phyloP scores from a whole-genome alignment of 1,140 invertebrate genomes.

The Drosophila seguyi region DNA sequence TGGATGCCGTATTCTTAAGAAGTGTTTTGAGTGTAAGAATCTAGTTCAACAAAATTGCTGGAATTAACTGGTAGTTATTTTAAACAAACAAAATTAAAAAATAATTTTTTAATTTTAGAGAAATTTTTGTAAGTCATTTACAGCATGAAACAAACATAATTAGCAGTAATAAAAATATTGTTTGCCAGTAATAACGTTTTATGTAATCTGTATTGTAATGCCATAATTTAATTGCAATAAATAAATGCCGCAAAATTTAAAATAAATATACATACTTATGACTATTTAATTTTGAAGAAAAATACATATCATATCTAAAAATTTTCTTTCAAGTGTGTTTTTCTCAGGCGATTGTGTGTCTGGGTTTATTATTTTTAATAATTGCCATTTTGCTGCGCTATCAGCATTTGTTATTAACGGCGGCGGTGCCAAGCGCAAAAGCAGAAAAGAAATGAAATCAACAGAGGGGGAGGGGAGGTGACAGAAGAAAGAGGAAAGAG shows the following conservation, averaged over 20 bases:
- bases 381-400: slow-evolving; percentile 75
- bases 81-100: too few relatives aligned
- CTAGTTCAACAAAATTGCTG: neutral
- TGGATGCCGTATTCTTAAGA: neutral
- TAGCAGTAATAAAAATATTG: neutral
- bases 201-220: neutral
- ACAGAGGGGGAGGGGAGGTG: neutral
- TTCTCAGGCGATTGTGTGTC: slow-evolving; percentile 13
- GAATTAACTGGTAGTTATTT: neutral
- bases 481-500: slow-evolving; percentile 13
- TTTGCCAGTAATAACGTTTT: neutral
- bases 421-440: slow-evolving; percentile 24
- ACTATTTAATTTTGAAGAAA: neutral
- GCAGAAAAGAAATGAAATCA: slow-evolving; percentile 33
- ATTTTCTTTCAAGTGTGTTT: neutral
- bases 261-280: neutral
- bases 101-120: too few relatives aligned
- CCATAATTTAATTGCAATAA: neutral
- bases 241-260: neutral
- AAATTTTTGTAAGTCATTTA: too few relatives aligned
- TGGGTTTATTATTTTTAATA: slow-evolving; percentile 74
- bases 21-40: too few relatives aligned
- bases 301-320: neutral
- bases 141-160: too few relatives aligned
- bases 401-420: slow-evolving; percentile 67